Evolutionary conservation across 1,140 invertebrate species (phyloP).

Genomic region (Druon quercuslanigerum): DNA sequence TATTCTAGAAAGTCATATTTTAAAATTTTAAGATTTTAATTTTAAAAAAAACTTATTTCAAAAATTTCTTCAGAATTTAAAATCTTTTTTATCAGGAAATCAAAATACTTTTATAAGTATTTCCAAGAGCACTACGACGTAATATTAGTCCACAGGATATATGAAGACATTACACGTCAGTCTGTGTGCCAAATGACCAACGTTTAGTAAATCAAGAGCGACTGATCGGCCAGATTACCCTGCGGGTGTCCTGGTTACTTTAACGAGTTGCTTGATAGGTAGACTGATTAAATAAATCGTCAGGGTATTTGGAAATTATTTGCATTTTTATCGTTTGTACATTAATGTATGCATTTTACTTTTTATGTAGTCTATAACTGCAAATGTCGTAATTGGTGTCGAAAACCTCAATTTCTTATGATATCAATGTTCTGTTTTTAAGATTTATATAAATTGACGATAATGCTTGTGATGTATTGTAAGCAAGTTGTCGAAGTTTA

Average conservation of each 20-base stretch:
- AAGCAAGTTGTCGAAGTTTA: too few relatives aligned
- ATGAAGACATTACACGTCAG: conserved; percentile 52
- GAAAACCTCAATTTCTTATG: too few relatives aligned
- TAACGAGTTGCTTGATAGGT: conserved; percentile 47
- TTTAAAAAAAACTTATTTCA: too few relatives aligned
- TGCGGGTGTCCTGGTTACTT: conserved; percentile 50
- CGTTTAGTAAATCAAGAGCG: conserved; percentile 57
- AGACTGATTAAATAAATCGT: conserved; percentile 50
- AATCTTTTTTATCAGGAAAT: conserved; percentile 1
- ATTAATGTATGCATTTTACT: neutral
- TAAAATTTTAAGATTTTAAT: too few relatives aligned
- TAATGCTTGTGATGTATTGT: too few relatives aligned
- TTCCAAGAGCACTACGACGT: conserved; percentile 42
- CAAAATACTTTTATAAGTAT: conserved; percentile 4
- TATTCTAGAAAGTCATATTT: too few relatives aligned
- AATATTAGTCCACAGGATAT: conserved; percentile 43
- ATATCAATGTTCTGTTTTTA: too few relatives aligned
- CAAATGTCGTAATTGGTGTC: too few relatives aligned
- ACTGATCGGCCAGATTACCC: conserved; percentile 50
- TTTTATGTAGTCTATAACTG: neutral
- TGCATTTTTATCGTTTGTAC: neutral
- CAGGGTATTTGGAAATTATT: neutral
- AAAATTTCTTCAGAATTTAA: too few relatives aligned
- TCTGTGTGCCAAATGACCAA: conserved; percentile 41
- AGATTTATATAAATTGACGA: too few relatives aligned